phyloP scores from a whole-genome alignment of 2,113 vertebrate genomes.

The Motacilla tschutschensis region DNA sequence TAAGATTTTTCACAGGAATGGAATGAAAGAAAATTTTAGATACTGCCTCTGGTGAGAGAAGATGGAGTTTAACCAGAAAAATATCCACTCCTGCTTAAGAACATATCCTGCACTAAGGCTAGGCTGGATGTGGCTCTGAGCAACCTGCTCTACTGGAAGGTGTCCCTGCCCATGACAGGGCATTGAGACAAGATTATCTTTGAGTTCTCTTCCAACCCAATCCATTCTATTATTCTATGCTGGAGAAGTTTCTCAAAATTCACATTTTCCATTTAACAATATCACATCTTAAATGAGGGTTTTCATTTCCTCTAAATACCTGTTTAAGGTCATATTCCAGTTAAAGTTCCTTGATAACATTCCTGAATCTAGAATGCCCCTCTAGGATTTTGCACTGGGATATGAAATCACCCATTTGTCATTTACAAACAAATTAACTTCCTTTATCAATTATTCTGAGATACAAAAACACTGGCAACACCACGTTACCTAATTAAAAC shows the following conservation, averaged over 20 bases:
- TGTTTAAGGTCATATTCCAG: neutral
- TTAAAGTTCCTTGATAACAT: neutral
- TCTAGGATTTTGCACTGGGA: neutral
- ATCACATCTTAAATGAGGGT: neutral
- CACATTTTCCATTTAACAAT: neutral
- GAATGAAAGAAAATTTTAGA: neutral
- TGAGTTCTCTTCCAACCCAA: neutral
- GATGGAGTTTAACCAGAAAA: neutral
- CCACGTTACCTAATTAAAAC: neutral
- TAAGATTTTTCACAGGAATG: neutral
- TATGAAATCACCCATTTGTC: neutral
- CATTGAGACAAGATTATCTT: neutral
- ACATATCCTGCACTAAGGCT: neutral
- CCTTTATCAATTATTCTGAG: neutral
- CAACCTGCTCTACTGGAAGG: neutral
- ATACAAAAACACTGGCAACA: neutral
- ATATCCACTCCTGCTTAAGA: neutral
- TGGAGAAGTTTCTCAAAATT: neutral
- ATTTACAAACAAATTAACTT: neutral
- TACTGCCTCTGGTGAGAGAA: neutral
- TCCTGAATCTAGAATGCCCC: neutral
- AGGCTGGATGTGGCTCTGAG: neutral
- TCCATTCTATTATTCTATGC: neutral
- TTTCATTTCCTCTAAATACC: neutral
- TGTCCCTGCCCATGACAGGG: neutral